Evolutionary conservation across 1,140 invertebrate species (phyloP).

Genomic region (Lepidotrigona ventralis): DNA sequence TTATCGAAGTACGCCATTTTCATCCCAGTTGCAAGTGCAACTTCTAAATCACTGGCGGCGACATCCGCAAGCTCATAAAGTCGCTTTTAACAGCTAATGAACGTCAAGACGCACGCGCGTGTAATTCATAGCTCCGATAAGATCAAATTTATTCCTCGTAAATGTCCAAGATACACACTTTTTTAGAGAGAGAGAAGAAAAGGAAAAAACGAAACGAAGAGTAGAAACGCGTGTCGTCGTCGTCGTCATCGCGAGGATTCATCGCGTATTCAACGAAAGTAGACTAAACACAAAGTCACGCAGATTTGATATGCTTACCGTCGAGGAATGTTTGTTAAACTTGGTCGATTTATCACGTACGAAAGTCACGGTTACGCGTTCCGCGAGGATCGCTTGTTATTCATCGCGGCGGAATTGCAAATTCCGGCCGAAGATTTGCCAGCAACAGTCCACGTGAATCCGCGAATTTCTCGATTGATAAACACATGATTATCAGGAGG

Average conservation of each 20-base stretch:
- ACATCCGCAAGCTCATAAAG: background rate
- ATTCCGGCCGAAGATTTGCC: background rate
- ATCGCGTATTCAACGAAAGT: background rate
- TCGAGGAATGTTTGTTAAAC: background rate
- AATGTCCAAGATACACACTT: background rate
- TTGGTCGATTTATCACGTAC: background rate
- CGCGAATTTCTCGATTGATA: background rate
- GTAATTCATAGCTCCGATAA: background rate
- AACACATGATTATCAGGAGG: background rate
- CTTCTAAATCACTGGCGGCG: background rate
- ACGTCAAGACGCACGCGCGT: background rate
- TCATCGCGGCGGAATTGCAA: slow-evolving; percentile 8
- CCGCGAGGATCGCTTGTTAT: background rate
- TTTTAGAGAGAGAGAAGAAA: background rate
- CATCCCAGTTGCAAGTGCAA: background rate
- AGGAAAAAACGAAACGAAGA: too few relatives aligned
- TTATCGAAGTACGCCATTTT: background rate
- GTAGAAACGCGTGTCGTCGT: background rate
- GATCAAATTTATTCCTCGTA: background rate
- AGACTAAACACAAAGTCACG: background rate
- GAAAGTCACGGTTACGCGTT: slow-evolving; percentile 2
- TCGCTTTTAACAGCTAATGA: background rate
- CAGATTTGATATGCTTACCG: background rate
- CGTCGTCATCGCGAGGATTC: background rate
- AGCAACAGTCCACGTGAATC: background rate